Conservation (phyloP, 2,113 vertebrate species). For the Climacteris rufus region DNA sequence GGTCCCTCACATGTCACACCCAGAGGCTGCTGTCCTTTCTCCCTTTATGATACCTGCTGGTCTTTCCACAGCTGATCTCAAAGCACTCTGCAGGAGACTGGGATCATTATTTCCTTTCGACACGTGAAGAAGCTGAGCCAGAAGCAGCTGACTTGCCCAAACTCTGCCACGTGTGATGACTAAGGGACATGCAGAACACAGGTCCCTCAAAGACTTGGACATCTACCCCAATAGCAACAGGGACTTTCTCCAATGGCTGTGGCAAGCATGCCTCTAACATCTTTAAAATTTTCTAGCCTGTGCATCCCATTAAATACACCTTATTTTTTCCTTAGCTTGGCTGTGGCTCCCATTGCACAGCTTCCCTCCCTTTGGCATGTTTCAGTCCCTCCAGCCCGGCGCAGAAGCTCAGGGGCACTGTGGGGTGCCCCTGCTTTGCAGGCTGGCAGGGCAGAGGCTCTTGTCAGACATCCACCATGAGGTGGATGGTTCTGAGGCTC, state of each 20-base stretch:
- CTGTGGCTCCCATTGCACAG: background rate
- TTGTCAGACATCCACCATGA: accelerated
- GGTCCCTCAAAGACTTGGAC: background rate
- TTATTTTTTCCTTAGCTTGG: background rate
- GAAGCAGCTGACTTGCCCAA: background rate
- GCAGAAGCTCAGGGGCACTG: accelerated
- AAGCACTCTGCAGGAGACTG: background rate
- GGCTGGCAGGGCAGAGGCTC: background rate
- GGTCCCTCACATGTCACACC: background rate
- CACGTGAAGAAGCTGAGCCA: accelerated
- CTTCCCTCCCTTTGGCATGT: background rate
- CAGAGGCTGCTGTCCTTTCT: background rate
- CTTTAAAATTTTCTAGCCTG: background rate
- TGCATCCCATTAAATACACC: background rate
- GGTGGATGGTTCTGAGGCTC: background rate
- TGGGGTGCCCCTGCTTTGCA: background rate
- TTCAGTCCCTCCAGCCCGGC: accelerated
- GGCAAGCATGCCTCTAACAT: accelerated
- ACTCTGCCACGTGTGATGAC: background rate
- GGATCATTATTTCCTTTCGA: background rate
- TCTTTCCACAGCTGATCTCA: background rate
- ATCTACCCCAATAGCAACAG: accelerated
- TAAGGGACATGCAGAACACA: background rate
- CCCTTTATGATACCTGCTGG: background rate
- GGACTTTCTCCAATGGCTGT: background rate